A percentile compares a stretch with the other conserved stretches of the same genome.
These are phyloP conservation scores for Stenodema calcarata DNA, from an alignment of 2,888 invertebrate genomes.

Conservation along the genomic window DNA sequence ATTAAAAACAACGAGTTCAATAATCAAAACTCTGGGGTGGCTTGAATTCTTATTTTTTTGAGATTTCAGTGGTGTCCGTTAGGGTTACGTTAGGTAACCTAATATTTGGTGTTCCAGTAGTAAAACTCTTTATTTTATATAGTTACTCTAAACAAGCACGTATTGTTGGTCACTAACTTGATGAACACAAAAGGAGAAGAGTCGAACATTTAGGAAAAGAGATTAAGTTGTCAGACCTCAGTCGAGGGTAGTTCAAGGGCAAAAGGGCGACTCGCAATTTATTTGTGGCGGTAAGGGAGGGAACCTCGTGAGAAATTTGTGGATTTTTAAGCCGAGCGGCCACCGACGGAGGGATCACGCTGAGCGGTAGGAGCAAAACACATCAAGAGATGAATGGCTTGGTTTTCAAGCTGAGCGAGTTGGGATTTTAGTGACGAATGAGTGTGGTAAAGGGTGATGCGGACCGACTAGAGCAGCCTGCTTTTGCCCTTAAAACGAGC, in stretches of 20 bases:
- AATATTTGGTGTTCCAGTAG: no score
- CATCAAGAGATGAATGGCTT: neutral
- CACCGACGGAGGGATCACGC: neutral
- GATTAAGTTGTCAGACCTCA: neutral
- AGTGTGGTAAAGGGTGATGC: neutral
- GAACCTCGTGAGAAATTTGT: neutral
- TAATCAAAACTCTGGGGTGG: no score
- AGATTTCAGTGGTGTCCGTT: no score
- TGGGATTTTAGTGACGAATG: conserved; percentile 13
- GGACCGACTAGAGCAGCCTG: neutral
- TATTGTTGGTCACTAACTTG: neutral
- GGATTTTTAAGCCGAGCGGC: neutral
- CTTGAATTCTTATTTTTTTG: no score
- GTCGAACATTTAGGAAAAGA: neutral
- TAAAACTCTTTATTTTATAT: no score
- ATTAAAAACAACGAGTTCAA: no score
- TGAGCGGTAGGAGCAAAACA: neutral
- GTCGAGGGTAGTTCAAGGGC: neutral
- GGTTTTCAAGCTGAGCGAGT: conserved; percentile 7
- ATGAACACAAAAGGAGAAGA: neutral
- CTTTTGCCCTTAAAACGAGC: no score
- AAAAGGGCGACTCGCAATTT: neutral
- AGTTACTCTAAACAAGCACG: no score
- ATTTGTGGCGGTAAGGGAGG: neutral
- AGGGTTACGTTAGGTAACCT: no score